Percentiles rank a stretch among this genome's conserved stretches.
Conservation (phyloP, 2,888 invertebrate species). For the Epicampocera succincta region DNA sequence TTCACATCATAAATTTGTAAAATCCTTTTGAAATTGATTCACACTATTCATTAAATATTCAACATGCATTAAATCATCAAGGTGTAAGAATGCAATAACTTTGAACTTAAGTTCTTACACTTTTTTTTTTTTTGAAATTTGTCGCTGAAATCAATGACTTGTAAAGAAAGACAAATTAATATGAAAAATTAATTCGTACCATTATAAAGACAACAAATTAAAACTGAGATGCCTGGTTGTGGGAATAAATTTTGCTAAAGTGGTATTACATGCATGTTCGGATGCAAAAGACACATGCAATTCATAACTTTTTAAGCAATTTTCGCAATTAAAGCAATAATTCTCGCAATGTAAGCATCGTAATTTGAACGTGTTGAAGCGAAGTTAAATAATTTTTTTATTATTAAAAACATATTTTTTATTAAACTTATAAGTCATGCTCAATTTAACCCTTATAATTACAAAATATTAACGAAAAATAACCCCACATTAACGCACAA, state of each 20-base stretch:
- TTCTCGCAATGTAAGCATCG: constrained; percentile 23
- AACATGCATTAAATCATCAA: constrained; percentile 6
- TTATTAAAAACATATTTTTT: constrained; percentile 60
- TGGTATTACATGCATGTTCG: constrained; percentile 1
- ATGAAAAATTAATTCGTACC: constrained; percentile 1
- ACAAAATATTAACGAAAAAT: background rate
- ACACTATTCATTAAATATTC: constrained; percentile 24
- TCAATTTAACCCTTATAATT: constrained; percentile 64
- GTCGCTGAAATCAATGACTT: constrained; percentile 13
- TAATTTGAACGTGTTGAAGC: constrained; percentile 74
- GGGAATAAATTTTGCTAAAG: constrained; percentile 32
- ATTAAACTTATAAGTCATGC: constrained; percentile 69
- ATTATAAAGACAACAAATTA: constrained; percentile 1
- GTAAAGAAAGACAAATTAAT: constrained; percentile 39
- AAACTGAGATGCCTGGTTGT: constrained; percentile 35
- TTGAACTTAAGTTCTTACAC: too few species aligned
- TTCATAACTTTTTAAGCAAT: background rate
- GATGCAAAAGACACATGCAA: constrained; percentile 33
- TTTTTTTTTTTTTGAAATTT: constrained; percentile 2
- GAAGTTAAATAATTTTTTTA: constrained; percentile 71
- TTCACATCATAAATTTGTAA: background rate
- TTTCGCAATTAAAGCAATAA: constrained; percentile 11
- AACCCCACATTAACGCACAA: background rate
- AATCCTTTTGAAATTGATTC: constrained; percentile 25
- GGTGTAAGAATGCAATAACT: background rate